Evolutionary conservation across 1,140 invertebrate species (phyloP).

Genomic region (Rhizoglyphus robini): DNA sequence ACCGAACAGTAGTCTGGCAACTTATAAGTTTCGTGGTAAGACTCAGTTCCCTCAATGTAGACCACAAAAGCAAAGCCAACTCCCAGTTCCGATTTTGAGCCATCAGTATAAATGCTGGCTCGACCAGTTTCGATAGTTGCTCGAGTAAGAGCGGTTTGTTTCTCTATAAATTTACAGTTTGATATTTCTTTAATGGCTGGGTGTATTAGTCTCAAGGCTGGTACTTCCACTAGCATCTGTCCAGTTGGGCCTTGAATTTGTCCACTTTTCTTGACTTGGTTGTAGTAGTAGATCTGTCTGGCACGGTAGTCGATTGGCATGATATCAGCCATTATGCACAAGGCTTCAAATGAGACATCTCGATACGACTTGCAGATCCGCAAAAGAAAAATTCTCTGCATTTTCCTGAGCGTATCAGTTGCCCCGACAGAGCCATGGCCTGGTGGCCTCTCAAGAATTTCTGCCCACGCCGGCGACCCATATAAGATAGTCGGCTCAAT

Average conservation of each 20-base stretch:
- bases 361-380: slow-evolving; percentile 2
- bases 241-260: too few relatives aligned
- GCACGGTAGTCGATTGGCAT: too few relatives aligned
- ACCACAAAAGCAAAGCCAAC: not conserved
- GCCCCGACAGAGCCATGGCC: too few relatives aligned
- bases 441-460: not conserved
- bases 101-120: not conserved
- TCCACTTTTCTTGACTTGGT: too few relatives aligned
- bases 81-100: not conserved
- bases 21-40: not conserved
- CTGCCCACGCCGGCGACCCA: not conserved
- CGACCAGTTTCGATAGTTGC: too few relatives aligned
- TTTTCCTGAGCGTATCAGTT: not conserved
- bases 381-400: not conserved
- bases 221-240: not conserved
- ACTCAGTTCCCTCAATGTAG: not conserved
- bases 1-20: not conserved
- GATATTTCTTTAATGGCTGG: too few relatives aligned
- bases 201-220: not conserved
- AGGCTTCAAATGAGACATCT: not conserved
- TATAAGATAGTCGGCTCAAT: slow-evolving; percentile 1
- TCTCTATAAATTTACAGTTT: too few relatives aligned
- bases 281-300: too few relatives aligned
- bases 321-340: not conserved
- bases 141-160: not conserved